A percentile compares a stretch with the other conserved stretches of the same genome.
Evolutionary conservation across 2,797 vertebrate species (phyloP).

Genomic region (Falco cherrug): DNA sequence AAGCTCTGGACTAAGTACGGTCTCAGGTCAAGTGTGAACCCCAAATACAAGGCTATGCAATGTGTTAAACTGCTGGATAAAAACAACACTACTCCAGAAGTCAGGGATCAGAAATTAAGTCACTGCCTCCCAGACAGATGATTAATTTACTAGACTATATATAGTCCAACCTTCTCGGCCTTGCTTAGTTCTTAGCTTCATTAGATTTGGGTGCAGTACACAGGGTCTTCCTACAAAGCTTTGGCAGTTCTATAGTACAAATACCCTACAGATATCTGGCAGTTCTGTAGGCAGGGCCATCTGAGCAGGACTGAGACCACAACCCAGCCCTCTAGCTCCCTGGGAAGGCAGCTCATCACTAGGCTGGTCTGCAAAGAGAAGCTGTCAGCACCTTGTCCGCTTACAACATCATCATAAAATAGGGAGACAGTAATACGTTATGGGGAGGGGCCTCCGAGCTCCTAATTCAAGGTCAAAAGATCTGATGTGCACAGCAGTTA

Average conservation of each 20-base stretch:
- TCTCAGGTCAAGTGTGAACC: not conserved
- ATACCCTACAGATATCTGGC: not conserved
- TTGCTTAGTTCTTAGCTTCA: not conserved
- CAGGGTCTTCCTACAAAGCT: not conserved
- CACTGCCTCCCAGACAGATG: not conserved
- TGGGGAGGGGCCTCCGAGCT: not conserved
- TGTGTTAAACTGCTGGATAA: not conserved
- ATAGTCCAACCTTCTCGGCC: not conserved
- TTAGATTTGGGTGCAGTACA: not conserved
- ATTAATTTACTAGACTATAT: not conserved
- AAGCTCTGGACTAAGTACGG: not conserved
- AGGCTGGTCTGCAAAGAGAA: not conserved
- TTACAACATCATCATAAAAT: not conserved
- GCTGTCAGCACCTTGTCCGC: not conserved
- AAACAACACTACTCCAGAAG: not conserved
- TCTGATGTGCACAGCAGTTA: not conserved
- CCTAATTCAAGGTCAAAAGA: not conserved
- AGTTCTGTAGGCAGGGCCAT: not conserved
- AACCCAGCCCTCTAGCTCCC: not conserved
- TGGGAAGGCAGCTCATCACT: not conserved
- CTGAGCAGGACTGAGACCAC: not conserved
- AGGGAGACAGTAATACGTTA: not conserved
- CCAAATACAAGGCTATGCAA: not conserved
- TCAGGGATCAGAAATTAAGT: not conserved
- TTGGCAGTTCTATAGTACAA: not conserved